Evolutionary conservation across 2,797 vertebrate species (phyloP).

Genomic region (Loriculus beryllinus): DNA sequence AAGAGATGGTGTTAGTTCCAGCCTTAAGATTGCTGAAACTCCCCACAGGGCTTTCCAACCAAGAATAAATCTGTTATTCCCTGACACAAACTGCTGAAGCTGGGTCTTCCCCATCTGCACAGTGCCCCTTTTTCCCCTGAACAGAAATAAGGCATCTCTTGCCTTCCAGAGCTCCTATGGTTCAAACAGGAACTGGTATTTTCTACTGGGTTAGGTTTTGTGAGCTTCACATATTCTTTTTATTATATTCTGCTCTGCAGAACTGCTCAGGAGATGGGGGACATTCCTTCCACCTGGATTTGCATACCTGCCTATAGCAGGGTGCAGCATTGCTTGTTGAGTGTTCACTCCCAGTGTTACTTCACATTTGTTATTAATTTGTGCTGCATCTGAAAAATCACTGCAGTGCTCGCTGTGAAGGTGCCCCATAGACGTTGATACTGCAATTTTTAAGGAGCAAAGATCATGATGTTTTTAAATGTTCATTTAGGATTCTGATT

Average conservation of each 20-base stretch:
- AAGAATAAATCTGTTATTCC: constrained; percentile 68
- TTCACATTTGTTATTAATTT: constrained; percentile 43
- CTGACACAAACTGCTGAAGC: constrained; percentile 67
- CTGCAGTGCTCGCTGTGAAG: constrained; percentile 57
- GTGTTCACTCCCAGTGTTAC: background rate
- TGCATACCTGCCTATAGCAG: background rate
- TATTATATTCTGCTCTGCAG: constrained; percentile 24
- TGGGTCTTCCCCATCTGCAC: constrained; percentile 70
- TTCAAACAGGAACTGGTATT: constrained; percentile 36
- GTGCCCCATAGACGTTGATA: constrained; percentile 60
- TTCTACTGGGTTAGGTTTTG: constrained; percentile 59
- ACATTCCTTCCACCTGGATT: background rate
- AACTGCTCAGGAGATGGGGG: constrained; percentile 24
- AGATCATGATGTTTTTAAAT: constrained; percentile 57
- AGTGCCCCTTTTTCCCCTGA: constrained; percentile 56
- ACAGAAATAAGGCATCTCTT: constrained; percentile 58
- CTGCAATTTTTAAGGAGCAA: constrained; percentile 64
- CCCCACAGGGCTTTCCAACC: constrained; percentile 65
- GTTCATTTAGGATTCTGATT: constrained; percentile 61
- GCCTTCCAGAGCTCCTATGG: constrained; percentile 39
- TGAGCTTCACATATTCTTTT: constrained; percentile 18
- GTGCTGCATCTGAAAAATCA: constrained; percentile 63
- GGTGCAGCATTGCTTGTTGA: constrained; percentile 1
- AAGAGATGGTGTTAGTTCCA: constrained; percentile 59
- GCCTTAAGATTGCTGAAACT: constrained; percentile 59